Conservation (phyloP, 1,140 invertebrate species). For the Mactra quadrangularis region DNA sequence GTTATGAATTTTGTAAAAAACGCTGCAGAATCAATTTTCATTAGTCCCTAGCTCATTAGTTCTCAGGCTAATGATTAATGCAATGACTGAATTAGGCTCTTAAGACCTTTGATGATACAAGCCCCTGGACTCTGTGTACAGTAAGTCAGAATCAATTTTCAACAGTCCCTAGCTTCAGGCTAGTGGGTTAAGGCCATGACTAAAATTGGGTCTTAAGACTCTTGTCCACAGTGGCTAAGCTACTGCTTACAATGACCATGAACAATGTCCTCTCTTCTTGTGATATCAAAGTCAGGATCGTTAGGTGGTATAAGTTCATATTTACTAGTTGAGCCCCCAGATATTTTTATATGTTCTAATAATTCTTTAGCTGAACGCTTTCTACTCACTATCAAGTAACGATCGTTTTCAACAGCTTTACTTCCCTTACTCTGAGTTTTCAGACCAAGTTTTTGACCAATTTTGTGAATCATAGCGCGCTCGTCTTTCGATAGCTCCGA, state of each 20-base stretch:
- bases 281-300: slow-evolving; percentile 18
- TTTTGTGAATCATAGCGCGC: slow-evolving; percentile 87
- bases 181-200: too few relatives aligned
- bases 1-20: too few relatives aligned
- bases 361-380: slow-evolving; percentile 81
- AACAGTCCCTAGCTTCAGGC: too few relatives aligned
- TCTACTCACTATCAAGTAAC: slow-evolving; percentile 85
- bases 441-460: slow-evolving; percentile 83
- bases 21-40: too few relatives aligned
- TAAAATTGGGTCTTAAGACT: too few relatives aligned
- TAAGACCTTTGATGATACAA: too few relatives aligned
- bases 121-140: too few relatives aligned
- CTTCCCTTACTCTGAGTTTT: slow-evolving; percentile 87
- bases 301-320: slow-evolving; percentile 82
- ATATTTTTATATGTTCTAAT: slow-evolving; percentile 78
- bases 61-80: too few relatives aligned
- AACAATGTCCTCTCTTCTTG: slow-evolving; percentile 14
- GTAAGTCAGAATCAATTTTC: too few relatives aligned
- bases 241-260: slow-evolving; percentile 47
- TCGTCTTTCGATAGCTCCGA: slow-evolving; percentile 89
- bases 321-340: slow-evolving; percentile 81
- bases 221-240: too few relatives aligned
- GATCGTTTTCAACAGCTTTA: slow-evolving; percentile 84
- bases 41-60: too few relatives aligned
- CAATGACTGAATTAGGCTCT: too few relatives aligned